These are phyloP conservation scores for Papilio demoleus DNA, from an alignment of 2,888 invertebrate species.

Conservation along the genomic window DNA sequence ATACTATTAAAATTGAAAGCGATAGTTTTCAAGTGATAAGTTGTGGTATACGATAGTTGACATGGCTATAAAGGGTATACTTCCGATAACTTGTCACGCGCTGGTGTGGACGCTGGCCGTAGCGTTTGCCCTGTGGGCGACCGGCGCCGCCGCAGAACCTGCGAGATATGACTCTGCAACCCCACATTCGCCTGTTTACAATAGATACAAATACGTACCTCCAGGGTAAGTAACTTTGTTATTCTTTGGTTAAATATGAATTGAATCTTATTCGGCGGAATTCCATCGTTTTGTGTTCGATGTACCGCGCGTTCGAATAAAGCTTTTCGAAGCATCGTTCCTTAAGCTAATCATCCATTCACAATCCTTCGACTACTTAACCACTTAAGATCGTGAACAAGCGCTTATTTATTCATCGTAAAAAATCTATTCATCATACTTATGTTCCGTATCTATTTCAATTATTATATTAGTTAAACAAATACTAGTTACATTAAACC, in stretches of 20 bases:
- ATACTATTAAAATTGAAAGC: slow-evolving; percentile 29
- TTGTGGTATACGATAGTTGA: slow-evolving; percentile 33
- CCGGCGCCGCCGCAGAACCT: slow-evolving; percentile 61
- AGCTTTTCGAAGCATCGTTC: too few species aligned
- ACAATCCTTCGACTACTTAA: too few species aligned
- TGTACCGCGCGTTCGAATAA: too few species aligned
- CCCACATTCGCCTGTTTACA: slow-evolving; percentile 67
- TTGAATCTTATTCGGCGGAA: too few species aligned
- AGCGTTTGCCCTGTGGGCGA: slow-evolving; percentile 69
- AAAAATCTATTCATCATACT: too few species aligned
- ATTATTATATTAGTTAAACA: too few species aligned
- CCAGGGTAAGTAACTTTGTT: slow-evolving; percentile 65
- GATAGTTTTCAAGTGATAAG: slow-evolving; percentile 37
- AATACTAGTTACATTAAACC: too few species aligned
- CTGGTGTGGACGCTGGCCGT: slow-evolving; percentile 61
- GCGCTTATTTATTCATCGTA: too few species aligned
- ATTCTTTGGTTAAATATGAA: background rate
- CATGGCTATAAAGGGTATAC: slow-evolving; percentile 62
- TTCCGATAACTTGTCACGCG: slow-evolving; percentile 65
- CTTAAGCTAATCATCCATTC: too few species aligned
- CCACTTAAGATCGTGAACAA: too few species aligned
- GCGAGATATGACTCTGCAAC: slow-evolving; percentile 73
- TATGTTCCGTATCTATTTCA: too few species aligned
- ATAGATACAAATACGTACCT: slow-evolving; percentile 72
- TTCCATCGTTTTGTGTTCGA: too few species aligned